Evolutionary conservation across 2,113 vertebrate species (phyloP).

Genomic region (Melanostigma gelatinosum): DNA sequence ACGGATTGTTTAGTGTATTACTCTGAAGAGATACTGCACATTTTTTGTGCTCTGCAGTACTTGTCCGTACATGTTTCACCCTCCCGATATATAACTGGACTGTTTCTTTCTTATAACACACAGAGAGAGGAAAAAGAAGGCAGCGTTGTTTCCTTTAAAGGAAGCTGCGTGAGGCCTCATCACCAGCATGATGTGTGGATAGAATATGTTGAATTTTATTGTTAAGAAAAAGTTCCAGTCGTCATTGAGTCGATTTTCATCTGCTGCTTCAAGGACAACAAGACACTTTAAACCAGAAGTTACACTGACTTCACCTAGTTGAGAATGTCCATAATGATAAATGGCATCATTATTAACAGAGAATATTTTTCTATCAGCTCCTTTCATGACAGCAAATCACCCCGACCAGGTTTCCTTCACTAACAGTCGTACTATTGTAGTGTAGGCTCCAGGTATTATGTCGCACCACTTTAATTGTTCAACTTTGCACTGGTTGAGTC

Average conservation of each 20-base stretch:
- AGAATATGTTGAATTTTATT: background rate
- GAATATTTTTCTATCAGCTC: conserved; percentile 9
- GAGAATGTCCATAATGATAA: background rate
- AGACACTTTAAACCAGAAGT: background rate
- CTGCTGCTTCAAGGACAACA: conserved; percentile 16
- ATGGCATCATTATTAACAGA: background rate
- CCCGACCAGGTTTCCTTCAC: background rate
- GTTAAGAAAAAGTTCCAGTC: background rate
- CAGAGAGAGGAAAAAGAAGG: background rate
- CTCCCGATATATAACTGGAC: conserved; percentile 11
- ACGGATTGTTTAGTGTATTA: background rate
- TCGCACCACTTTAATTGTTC: conserved; percentile 39
- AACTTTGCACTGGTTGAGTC: conserved; percentile 27
- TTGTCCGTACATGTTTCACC: conserved; percentile 39
- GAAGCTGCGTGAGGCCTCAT: background rate
- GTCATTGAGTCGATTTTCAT: background rate
- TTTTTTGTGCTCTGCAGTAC: conserved; percentile 18
- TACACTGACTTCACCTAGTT: background rate
- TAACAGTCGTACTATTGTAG: conserved; percentile 5
- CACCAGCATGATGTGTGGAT: background rate
- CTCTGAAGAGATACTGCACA: conserved; percentile 19
- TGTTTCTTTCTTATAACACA: background rate
- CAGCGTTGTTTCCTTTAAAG: background rate
- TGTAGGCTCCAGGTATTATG: conserved; percentile 15
- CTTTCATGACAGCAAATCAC: background rate